Conservation (phyloP, 1,140 invertebrate species). For the Calliphora vicina region DNA sequence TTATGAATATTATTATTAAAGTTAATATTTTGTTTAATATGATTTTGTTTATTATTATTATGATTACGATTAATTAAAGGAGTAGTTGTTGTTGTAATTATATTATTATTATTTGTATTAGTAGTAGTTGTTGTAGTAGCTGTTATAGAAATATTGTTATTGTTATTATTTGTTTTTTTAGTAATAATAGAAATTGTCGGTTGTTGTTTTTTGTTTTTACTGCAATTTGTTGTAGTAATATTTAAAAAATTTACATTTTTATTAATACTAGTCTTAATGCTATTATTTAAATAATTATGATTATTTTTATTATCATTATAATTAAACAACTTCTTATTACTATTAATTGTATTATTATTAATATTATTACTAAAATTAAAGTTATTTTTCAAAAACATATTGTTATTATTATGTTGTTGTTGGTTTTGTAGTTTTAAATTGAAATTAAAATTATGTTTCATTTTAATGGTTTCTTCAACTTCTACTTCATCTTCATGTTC, state of each 20-base stretch:
- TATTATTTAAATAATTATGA: conserved; percentile 23
- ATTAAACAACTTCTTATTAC: conserved; percentile 31
- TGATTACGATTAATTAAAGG: conserved; percentile 18
- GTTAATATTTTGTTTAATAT: background rate
- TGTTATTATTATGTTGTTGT: background rate
- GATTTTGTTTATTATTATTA: background rate
- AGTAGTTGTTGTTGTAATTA: conserved; percentile 16
- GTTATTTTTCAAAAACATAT: background rate
- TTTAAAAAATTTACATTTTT: conserved; percentile 37
- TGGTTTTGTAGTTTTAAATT: background rate
- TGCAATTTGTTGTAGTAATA: conserved; percentile 2
- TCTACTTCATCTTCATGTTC: background rate
- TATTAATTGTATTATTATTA: conserved; percentile 3
- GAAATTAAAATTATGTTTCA: conserved; percentile 23
- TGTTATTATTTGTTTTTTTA: conserved; percentile 4
- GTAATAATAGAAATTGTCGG: conserved; percentile 24
- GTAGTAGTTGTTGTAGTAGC: conserved; percentile 12
- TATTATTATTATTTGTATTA: conserved; percentile 9
- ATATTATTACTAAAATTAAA: conserved; percentile 24
- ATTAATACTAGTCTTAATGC: conserved; percentile 32
- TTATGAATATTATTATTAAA: conserved; percentile 33
- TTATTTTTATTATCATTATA: conserved; percentile 24
- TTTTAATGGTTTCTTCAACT: background rate
- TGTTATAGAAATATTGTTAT: conserved; percentile 19
- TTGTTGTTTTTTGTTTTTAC: background rate